Conservation (phyloP, 2,113 vertebrate species). For the Chitala chitala region DNA sequence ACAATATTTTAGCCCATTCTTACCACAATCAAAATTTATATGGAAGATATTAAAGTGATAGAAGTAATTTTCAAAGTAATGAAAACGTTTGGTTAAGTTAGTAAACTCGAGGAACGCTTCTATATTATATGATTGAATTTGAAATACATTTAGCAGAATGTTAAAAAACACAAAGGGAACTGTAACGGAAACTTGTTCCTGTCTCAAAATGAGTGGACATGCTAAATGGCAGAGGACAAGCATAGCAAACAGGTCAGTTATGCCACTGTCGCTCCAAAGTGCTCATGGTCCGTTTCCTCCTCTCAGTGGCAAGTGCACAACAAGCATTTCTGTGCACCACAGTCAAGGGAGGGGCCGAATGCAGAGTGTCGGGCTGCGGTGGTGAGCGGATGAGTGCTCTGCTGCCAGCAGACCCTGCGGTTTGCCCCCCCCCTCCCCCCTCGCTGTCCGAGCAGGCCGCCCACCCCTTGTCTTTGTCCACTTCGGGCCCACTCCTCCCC, state of each 20-base stretch:
- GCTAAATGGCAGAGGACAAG: neutral
- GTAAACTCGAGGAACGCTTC: no score
- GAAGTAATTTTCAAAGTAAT: no score
- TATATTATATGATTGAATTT: no score
- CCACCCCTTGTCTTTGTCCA: constrained; percentile 64
- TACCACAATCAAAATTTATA: no score
- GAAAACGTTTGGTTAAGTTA: no score
- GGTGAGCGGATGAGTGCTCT: constrained; percentile 60
- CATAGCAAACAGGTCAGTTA: neutral
- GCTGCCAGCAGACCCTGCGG: constrained; percentile 47
- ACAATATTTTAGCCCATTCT: no score
- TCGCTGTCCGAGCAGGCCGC: constrained; percentile 40
- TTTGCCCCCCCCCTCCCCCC: constrained; percentile 24
- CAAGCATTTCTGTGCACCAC: neutral
- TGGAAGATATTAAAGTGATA: no score
- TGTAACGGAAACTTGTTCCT: no score
- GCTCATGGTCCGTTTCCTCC: neutral
- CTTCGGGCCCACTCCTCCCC: constrained; percentile 67
- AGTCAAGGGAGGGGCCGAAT: constrained; percentile 5
- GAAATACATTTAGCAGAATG: no score
- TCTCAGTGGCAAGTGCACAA: neutral
- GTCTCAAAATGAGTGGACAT: no score
- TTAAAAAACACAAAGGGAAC: no score
- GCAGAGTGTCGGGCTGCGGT: constrained; percentile 41
- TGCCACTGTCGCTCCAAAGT: neutral